These are phyloP conservation scores for Sebastolobus alascanus DNA, from an alignment of 2,797 vertebrate genomes.

Conservation along the genomic window DNA sequence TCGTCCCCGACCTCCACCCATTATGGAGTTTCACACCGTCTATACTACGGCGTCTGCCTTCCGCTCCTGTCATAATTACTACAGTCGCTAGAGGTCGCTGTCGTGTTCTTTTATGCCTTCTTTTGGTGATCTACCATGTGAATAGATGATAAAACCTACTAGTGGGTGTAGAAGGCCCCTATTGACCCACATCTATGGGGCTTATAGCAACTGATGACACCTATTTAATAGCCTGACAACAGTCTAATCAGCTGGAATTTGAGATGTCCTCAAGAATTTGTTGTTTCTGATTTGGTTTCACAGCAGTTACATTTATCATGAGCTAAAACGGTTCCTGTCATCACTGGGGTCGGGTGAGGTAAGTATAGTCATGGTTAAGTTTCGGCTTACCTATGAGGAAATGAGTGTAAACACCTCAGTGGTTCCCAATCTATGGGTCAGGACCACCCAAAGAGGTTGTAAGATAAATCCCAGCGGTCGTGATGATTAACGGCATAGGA, in stretches of 20 bases:
- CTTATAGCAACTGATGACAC: too few relatives aligned
- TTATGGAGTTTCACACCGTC: too few relatives aligned
- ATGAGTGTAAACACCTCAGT: background rate
- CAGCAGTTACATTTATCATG: slow-evolving; percentile 17
- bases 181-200: too few relatives aligned
- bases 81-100: too few relatives aligned
- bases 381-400: slow-evolving; percentile 37
- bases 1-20: too few relatives aligned
- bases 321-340: slow-evolving; percentile 34
- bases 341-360: slow-evolving; percentile 7
- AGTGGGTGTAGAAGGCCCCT: too few relatives aligned
- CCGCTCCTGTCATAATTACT: too few relatives aligned
- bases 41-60: too few relatives aligned
- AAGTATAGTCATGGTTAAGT: slow-evolving; percentile 18
- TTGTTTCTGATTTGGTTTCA: slow-evolving; percentile 26
- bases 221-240: too few relatives aligned
- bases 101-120: too few relatives aligned
- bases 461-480: background rate
- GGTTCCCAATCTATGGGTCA: slow-evolving; percentile 1
- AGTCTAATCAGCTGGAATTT: background rate
- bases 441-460: slow-evolving; percentile 16
- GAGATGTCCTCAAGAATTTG: slow-evolving; percentile 7
- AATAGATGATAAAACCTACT: too few relatives aligned
- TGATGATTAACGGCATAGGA: background rate
- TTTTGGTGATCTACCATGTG: too few relatives aligned